Conservation (phyloP, 2,888 invertebrate genomes). For the Xestia xanthographa region DNA sequence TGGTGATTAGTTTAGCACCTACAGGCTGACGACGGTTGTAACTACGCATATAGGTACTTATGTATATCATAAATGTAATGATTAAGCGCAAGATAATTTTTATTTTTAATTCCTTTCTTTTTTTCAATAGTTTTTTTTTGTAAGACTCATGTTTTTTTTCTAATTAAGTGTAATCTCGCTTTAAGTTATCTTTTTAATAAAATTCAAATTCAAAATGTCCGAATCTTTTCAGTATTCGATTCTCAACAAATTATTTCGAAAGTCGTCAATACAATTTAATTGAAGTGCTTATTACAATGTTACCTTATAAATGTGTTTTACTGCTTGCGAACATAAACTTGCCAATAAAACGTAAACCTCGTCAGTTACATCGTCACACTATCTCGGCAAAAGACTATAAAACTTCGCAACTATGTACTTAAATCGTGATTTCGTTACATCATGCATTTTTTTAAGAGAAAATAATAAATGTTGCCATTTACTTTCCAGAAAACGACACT, state of each 20-base stretch:
- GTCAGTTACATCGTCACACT: background rate
- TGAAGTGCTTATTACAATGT: background rate
- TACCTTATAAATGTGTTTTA: background rate
- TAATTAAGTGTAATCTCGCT: background rate
- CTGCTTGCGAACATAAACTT: slow-evolving; percentile 1
- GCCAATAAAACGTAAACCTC: slow-evolving; percentile 14
- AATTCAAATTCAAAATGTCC: too few species aligned
- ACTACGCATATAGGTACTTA: background rate
- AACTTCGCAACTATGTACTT: background rate
- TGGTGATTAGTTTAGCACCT: background rate
- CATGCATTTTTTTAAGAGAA: background rate
- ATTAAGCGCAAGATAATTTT: too few species aligned
- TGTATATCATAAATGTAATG: background rate
- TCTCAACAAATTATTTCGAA: background rate
- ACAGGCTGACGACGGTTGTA: background rate
- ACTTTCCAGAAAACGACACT: background rate
- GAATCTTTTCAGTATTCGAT: background rate
- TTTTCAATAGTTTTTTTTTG: too few species aligned
- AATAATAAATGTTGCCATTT: background rate
- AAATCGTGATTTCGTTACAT: background rate
- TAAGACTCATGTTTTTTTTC: too few species aligned
- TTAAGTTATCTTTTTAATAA: background rate
- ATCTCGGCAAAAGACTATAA: background rate
- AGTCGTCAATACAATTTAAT: background rate
- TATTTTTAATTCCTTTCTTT: too few species aligned